These are phyloP conservation scores for Empis livida DNA, from an alignment of 2,888 invertebrate species.

Conservation along the genomic window DNA sequence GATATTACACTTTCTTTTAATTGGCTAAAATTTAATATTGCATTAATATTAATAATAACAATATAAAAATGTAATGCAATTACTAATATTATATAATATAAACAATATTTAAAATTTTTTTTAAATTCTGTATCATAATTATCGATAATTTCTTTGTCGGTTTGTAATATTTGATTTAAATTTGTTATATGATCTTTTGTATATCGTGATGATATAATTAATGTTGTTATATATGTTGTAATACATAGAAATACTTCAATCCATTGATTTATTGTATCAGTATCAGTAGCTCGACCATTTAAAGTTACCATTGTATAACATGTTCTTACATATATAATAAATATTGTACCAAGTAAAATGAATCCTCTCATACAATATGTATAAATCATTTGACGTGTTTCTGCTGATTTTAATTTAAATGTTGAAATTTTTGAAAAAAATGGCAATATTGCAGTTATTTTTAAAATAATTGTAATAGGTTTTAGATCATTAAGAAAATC, in stretches of 20 bases:
- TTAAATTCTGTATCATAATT: conserved; percentile 18
- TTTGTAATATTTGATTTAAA: conserved; percentile 25
- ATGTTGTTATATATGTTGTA: conserved; percentile 21
- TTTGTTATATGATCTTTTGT: conserved; percentile 21
- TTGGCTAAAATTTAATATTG: conserved; percentile 14
- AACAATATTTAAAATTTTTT: conserved; percentile 22
- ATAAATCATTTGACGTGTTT: conserved; percentile 21
- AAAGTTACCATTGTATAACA: conserved; percentile 19
- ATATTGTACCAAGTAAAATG: conserved; percentile 21
- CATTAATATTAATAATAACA: conserved; percentile 17
- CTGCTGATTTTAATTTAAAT: conserved; percentile 24
- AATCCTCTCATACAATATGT: conserved; percentile 21
- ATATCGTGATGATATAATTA: conserved; percentile 23
- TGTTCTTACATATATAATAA: conserved; percentile 24
- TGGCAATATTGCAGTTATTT: conserved; percentile 25
- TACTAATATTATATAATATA: conserved; percentile 20
- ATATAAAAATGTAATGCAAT: conserved; percentile 23
- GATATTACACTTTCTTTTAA: conserved; percentile 14
- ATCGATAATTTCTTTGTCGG: conserved; percentile 25
- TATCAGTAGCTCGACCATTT: conserved; percentile 18
- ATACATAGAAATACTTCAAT: conserved; percentile 26
- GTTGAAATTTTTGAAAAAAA: conserved; percentile 21
- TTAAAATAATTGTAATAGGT: conserved; percentile 21
- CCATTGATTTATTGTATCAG: conserved; percentile 29
- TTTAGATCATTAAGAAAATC: conserved; percentile 17